Conservation (phyloP, 2,797 vertebrate genomes). For the Mormyrus proboscirostris region DNA sequence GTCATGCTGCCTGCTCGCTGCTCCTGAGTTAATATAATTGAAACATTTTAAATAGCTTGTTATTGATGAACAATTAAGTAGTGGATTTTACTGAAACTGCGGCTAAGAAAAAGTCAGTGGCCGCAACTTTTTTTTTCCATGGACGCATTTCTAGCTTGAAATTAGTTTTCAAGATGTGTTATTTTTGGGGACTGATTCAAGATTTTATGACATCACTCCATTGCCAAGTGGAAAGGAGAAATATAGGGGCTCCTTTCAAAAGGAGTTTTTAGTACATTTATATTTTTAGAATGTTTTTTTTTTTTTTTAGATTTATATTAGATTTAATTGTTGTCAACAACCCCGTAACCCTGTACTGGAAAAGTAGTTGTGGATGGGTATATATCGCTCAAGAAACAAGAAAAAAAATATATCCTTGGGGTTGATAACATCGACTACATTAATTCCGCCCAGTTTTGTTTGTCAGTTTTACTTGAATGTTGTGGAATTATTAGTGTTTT, state of each 20-base stretch:
- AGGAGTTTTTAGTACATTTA: not conserved
- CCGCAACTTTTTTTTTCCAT: slow-evolving; percentile 47
- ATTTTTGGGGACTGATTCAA: slow-evolving; percentile 30
- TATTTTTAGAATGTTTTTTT: not conserved
- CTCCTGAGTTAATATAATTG: not conserved
- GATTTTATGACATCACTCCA: slow-evolving; percentile 31
- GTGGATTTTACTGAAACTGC: slow-evolving; percentile 39
- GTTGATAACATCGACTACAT: not conserved
- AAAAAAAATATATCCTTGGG: not conserved
- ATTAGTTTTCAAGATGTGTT: slow-evolving; percentile 59
- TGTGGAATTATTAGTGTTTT: not conserved
- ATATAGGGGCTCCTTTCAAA: slow-evolving; percentile 11
- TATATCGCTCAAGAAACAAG: not conserved
- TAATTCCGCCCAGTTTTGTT: not conserved
- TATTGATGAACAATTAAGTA: slow-evolving; percentile 46
- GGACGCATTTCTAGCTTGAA: slow-evolving; percentile 44
- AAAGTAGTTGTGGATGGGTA: not conserved
- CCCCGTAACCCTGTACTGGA: not conserved
- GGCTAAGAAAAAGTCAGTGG: slow-evolving; percentile 31
- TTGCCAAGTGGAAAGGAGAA: slow-evolving; percentile 31
- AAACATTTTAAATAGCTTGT: slow-evolving; percentile 39
- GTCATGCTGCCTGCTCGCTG: slow-evolving; percentile 29
- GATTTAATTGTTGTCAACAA: not conserved
- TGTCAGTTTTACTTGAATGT: not conserved
- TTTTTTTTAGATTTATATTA: slow-evolving; percentile 3